Evolutionary conservation across 2,888 invertebrate genomes (phyloP).

Genomic region (Andrena hattorfiana): DNA sequence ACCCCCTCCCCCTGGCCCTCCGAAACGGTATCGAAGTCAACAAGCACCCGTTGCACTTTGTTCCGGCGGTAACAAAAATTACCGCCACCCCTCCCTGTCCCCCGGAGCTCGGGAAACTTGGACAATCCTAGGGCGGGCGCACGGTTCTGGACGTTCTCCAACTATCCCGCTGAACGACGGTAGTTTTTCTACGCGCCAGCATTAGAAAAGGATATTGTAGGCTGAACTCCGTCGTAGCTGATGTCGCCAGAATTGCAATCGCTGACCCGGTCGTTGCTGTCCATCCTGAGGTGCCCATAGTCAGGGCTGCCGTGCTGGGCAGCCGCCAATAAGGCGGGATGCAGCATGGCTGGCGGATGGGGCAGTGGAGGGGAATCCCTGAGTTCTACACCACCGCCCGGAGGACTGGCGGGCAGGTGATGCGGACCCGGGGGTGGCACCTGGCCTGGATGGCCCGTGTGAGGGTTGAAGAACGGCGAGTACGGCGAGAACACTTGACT

Average conservation of each 20-base stretch:
- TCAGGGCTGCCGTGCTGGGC: slow-evolving; percentile 93
- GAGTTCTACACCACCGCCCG: slow-evolving; percentile 89
- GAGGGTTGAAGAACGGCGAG: slow-evolving; percentile 93
- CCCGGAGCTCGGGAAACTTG: too few species aligned
- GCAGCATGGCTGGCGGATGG: slow-evolving; percentile 93
- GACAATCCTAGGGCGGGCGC: neutral
- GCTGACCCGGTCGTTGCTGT: slow-evolving; percentile 94
- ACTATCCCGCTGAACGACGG: slow-evolving; percentile 12
- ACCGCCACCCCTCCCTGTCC: neutral
- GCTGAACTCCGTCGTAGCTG: slow-evolving; percentile 96
- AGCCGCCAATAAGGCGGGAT: slow-evolving; percentile 93
- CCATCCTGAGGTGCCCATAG: slow-evolving; percentile 92
- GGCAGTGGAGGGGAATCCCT: slow-evolving; percentile 93
- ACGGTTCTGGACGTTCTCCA: slow-evolving; percentile 58
- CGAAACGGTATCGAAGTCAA: slow-evolving; percentile 7
- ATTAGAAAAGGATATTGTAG: slow-evolving; percentile 98
- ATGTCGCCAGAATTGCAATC: slow-evolving; percentile 97
- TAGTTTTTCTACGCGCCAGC: slow-evolving; percentile 52
- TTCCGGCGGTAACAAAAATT: neutral
- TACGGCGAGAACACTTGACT: slow-evolving; percentile 97
- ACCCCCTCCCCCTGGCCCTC: neutral
- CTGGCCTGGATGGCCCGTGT: slow-evolving; percentile 82
- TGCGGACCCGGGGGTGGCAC: slow-evolving; percentile 83
- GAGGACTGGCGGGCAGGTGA: slow-evolving; percentile 86
- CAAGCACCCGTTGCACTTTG: slow-evolving; percentile 1